Conservation (phyloP, 2,113 vertebrate genomes). For the Hyaena hyaena region DNA sequence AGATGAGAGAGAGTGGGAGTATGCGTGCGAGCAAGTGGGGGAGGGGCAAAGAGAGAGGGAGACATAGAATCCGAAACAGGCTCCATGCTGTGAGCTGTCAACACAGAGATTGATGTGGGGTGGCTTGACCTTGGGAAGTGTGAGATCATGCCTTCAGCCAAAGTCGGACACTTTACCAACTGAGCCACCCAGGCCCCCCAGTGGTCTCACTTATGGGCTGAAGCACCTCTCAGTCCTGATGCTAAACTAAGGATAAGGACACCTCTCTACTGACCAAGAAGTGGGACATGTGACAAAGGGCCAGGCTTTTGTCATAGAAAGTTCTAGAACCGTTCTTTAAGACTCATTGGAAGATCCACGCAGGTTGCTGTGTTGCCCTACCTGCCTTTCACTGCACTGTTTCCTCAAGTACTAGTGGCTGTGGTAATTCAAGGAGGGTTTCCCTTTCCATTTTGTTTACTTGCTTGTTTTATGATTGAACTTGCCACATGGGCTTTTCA, state of each 20-base stretch:
- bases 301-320: background rate
- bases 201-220: background rate
- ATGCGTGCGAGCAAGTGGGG: too few species aligned
- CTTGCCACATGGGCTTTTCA: background rate
- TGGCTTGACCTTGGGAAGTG: too few species aligned
- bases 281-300: background rate
- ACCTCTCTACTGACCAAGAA: background rate
- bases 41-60: too few species aligned
- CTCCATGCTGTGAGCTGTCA: too few species aligned
- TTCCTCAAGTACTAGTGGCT: background rate
- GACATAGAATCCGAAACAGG: too few species aligned
- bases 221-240: background rate
- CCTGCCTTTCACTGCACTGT: background rate
- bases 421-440: background rate
- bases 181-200: background rate
- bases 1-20: too few species aligned
- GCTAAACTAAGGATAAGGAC: background rate
- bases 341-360: background rate
- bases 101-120: too few species aligned
- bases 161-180: too few species aligned
- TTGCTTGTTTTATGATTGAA: background rate
- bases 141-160: too few species aligned
- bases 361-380: rapidly evolving
- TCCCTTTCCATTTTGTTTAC: background rate
- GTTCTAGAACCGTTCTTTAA: background rate